Evolutionary conservation across 1,140 invertebrate genomes (phyloP), one percentile per base, ranked within the genome.

Genomic region (Drosophila funebris): DNA sequence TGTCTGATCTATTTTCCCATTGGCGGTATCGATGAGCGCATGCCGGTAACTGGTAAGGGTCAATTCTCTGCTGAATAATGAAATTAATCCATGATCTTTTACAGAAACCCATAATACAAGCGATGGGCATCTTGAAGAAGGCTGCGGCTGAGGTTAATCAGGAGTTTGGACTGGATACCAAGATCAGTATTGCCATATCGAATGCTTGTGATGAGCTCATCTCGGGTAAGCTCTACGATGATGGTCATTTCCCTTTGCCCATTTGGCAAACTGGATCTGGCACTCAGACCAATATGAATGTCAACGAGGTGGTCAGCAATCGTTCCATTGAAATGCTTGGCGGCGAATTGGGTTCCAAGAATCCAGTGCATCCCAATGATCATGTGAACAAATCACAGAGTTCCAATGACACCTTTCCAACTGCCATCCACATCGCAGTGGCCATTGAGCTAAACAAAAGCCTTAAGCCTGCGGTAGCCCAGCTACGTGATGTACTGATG

Each of bases 251-350:
- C 91, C 99, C 99, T 0, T 93, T 99, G 11, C 98, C 99, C 48
- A 98, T 97, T 85, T 99, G 98, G 98, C 98, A 99, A 94, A 99
- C 98, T 14, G 99, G 99, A 5, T 99, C 98, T 44, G 99, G 99
- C 11, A 99, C 99, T 0, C 98, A 99, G 92, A 96, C 96, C 4
- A 99, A 99, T 91, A 99, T 99, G 98, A 99, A 99, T 92, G 96
- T 97, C 0, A 99, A 99, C 92, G 99, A 99, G 94, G 96, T 97
- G 0, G 96, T 97, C 39, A 94, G 96, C 22, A 99, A 99, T 92
- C 93, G 98, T 48, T 98, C 98, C 0, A 99, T 99, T 89, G 96
- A 99, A 93, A 93, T 99, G 16, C 78, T 99, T 13, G 98, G 98
- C 4, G 99, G 99, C 4, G 93, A 95, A 78, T 92, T 99, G 3